Evolutionary conservation across 2,888 invertebrate genomes (phyloP).

Genomic region (Argyresthia albistria): DNA sequence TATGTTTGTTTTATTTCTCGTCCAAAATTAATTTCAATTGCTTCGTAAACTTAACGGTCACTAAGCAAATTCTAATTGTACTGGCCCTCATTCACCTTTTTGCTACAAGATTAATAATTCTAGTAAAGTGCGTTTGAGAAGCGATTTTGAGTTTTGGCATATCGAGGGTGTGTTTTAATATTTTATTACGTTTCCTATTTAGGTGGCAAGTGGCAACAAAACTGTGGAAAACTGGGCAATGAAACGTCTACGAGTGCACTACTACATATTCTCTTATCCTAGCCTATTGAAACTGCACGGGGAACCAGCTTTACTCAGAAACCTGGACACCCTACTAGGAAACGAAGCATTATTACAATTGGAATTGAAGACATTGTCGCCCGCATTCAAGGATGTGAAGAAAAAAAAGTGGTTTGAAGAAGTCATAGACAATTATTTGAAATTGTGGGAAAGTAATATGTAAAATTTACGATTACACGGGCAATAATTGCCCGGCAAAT

Average conservation of each 20-base stretch:
- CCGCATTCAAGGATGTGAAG: slow-evolving; percentile 81
- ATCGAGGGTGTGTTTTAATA: slow-evolving; percentile 9
- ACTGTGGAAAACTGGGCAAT: slow-evolving; percentile 85
- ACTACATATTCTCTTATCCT: slow-evolving; percentile 86
- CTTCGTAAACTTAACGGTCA: too few relatives aligned
- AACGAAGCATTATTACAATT: slow-evolving; percentile 89
- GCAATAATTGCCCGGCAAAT: too few relatives aligned
- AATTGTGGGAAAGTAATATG: slow-evolving; percentile 92
- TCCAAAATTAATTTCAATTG: too few relatives aligned
- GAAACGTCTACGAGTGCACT: slow-evolving; percentile 78
- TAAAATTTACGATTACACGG: too few relatives aligned
- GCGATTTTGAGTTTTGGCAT: too few relatives aligned
- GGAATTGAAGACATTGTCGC: slow-evolving; percentile 83
- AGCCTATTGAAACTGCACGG: slow-evolving; percentile 86
- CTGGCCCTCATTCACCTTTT: too few relatives aligned
- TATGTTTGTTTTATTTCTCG: too few relatives aligned
- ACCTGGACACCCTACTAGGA: slow-evolving; percentile 79
- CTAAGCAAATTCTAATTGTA: too few relatives aligned
- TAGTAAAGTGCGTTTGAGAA: too few relatives aligned
- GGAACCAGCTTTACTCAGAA: slow-evolving; percentile 79
- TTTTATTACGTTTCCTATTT: slow-evolving; percentile 14
- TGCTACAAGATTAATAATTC: too few relatives aligned
- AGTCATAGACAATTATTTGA: slow-evolving; percentile 90
- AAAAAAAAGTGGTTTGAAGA: slow-evolving; percentile 90
- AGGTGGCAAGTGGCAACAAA: slow-evolving; percentile 83